phyloP scores from a whole-genome alignment of 1,140 invertebrate genomes.

The Lerema accius region DNA sequence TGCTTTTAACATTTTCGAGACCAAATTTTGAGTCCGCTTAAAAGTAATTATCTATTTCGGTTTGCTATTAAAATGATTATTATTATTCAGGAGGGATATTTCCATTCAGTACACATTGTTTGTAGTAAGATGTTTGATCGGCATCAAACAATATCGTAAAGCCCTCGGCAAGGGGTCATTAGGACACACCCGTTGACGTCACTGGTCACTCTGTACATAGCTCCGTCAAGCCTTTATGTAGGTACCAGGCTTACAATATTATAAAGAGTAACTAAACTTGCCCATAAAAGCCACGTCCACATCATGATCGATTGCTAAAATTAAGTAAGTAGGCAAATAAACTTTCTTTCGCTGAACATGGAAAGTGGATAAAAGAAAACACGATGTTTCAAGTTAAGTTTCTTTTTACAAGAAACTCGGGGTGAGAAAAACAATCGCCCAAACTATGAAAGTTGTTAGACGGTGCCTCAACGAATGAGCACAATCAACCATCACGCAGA shows the following conservation, averaged over 20 bases:
- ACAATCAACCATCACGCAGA: slow-evolving; percentile 20
- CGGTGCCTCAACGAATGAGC: slow-evolving; percentile 2
- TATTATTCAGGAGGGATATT: slow-evolving; percentile 19
- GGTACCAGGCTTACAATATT: slow-evolving; percentile 4
- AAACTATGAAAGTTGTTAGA: slow-evolving; percentile 17
- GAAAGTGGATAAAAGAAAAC: slow-evolving; percentile 7
- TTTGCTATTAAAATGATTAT: too few relatives aligned
- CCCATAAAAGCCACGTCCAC: neutral
- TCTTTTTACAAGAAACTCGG: neutral
- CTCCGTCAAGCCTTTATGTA: slow-evolving; percentile 29
- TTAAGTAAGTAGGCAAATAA: neutral
- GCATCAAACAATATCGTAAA: slow-evolving; percentile 10
- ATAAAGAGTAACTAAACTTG: slow-evolving; percentile 6
- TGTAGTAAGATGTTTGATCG: slow-evolving; percentile 34
- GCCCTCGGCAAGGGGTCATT: slow-evolving; percentile 35
- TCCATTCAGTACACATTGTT: slow-evolving; percentile 29
- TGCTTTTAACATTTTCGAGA: too few relatives aligned
- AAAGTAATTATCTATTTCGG: too few relatives aligned
- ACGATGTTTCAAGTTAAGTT: slow-evolving; percentile 8
- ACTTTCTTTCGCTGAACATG: neutral
- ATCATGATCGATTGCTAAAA: neutral
- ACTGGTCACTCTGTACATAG: slow-evolving; percentile 29
- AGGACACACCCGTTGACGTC: slow-evolving; percentile 43
- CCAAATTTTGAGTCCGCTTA: too few relatives aligned
- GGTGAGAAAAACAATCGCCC: slow-evolving; percentile 1